Evolutionary conservation across 2,888 invertebrate genomes (phyloP).

Genomic region (Nomada ferruginata): DNA sequence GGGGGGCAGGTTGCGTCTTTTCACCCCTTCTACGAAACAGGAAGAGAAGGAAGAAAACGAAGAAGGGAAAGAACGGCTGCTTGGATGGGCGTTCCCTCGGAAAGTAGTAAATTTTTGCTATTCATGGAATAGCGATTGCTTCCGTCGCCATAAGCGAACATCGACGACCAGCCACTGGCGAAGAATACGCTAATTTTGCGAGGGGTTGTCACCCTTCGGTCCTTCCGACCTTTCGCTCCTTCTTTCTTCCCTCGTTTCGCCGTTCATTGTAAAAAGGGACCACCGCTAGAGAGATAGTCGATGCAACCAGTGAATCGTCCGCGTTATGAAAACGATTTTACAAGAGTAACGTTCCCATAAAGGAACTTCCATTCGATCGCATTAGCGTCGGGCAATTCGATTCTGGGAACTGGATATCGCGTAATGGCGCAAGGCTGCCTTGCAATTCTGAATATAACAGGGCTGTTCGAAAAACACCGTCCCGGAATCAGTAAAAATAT

Average conservation of each 20-base stretch:
- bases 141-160: constrained; percentile 69
- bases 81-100: constrained; percentile 47
- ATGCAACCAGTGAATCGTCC: constrained; percentile 13
- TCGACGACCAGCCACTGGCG: constrained; percentile 66
- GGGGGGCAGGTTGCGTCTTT: constrained; percentile 43
- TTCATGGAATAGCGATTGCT: constrained; percentile 82
- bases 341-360: constrained; percentile 2
- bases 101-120: constrained; percentile 78
- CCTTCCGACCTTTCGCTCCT: constrained; percentile 38
- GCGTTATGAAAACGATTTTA: constrained; percentile 12
- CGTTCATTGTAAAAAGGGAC: not conserved
- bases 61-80: constrained; percentile 26
- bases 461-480: constrained; percentile 11
- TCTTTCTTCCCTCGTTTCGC: constrained; percentile 22
- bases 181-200: constrained; percentile 80
- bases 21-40: constrained; percentile 33
- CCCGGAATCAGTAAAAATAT: constrained; percentile 19
- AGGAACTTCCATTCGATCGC: constrained; percentile 33
- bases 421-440: constrained; percentile 16
- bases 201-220: constrained; percentile 62
- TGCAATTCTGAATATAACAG: not conserved
- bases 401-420: constrained; percentile 28
- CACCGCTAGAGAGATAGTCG: not conserved
- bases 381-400: constrained; percentile 16
- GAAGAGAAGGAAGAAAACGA: constrained; percentile 23